Percentiles rank a stretch among this genome's conserved stretches.
Evolutionary conservation across 2,797 vertebrate genomes (phyloP).

Genomic region (Rhinella marina): DNA sequence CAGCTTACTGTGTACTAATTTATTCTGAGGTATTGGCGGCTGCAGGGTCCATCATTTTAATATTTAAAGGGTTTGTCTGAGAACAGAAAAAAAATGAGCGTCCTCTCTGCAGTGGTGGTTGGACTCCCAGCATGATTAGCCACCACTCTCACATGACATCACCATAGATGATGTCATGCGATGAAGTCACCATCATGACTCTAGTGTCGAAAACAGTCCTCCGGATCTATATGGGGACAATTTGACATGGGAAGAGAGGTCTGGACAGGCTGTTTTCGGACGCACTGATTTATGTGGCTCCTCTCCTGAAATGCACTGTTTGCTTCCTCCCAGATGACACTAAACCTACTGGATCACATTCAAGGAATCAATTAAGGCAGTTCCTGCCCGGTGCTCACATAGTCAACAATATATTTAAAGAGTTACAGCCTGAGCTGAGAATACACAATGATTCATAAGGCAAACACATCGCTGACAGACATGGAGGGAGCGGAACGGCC

Average conservation of each 20-base stretch:
- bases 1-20: too few relatives aligned
- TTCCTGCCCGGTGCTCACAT: background rate
- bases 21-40: too few relatives aligned
- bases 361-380: conserved; percentile 9
- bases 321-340: background rate
- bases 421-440: conserved; percentile 67
- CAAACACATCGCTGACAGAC: conserved; percentile 61
- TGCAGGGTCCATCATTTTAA: too few relatives aligned
- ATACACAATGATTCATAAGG: conserved; percentile 73
- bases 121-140: too few relatives aligned
- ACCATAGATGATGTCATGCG: too few relatives aligned
- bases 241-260: too few relatives aligned
- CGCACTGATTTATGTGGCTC: background rate
- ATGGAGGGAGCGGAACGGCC: conserved; percentile 12
- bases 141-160: too few relatives aligned
- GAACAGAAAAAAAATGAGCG: too few relatives aligned
- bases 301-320: background rate
- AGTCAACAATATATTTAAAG: conserved; percentile 59
- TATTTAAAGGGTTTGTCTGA: too few relatives aligned
- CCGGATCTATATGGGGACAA: background rate
- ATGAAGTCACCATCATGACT: too few relatives aligned
- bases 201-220: too few relatives aligned
- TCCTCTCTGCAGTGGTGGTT: too few relatives aligned
- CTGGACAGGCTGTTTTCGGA: background rate
- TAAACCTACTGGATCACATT: conserved; percentile 2